A percentile compares a stretch with the other conserved stretches of the same genome.
These are phyloP conservation scores for Pholis gunnellus DNA, from an alignment of 2,113 vertebrate species.

Conservation along the genomic window DNA sequence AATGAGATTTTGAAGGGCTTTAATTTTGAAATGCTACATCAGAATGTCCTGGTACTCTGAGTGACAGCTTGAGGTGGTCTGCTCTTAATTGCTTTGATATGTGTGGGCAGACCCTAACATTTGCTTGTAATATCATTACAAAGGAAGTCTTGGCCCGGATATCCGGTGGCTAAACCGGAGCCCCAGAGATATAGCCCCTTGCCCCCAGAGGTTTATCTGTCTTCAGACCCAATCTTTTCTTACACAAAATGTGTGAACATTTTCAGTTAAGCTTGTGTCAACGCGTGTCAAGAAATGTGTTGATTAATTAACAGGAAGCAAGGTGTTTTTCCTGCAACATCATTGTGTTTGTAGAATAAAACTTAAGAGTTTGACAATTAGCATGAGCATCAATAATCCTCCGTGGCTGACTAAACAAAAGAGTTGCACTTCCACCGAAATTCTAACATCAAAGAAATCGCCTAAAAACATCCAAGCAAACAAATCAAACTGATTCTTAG, in stretches of 20 bases:
- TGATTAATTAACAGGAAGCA: not conserved
- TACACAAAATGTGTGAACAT: too few species aligned
- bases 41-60: too few species aligned
- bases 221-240: not conserved
- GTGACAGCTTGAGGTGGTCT: too few species aligned
- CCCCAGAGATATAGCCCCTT: not conserved
- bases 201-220: not conserved
- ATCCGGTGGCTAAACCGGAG: not conserved
- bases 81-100: too few species aligned
- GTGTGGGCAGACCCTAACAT: not conserved
- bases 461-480: not conserved
- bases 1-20: too few species aligned
- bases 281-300: not conserved
- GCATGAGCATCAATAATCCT: conserved; percentile 1
- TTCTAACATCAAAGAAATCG: conserved; percentile 14
- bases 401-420: not conserved
- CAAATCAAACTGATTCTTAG: not conserved
- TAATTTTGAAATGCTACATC: too few species aligned
- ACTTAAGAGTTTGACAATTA: conserved; percentile 4
- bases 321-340: not conserved
- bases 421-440: not conserved
- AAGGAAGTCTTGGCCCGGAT: not conserved
- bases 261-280: not conserved
- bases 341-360: conserved; percentile 15
- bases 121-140: not conserved